Evolutionary conservation across 2,888 invertebrate genomes (phyloP), one percentile per base, ranked within the genome.

Genomic region (Silvanus unidentatus): DNA sequence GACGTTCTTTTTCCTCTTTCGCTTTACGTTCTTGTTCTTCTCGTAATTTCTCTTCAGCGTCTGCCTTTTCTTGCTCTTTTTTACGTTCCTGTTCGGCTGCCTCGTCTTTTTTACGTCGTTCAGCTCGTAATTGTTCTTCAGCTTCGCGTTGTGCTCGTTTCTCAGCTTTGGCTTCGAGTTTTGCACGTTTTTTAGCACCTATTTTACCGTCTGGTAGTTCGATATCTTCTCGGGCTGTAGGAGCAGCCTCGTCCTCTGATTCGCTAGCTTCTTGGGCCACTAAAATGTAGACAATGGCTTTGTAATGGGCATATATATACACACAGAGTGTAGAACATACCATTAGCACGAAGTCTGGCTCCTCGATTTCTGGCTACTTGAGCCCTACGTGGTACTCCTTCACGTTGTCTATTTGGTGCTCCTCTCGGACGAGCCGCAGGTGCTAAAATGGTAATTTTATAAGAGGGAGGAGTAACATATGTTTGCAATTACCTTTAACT

Each of bases 101-200:
- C 45, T 84, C 84, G 48, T 54, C 48, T 35, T 60, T 82, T 82
- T 82, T 84, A 65, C 89, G 91, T 50, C 81, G 84, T 41, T 92
- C 86, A 59, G 88, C 88, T 28, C 92, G 76, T 47, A 85, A 76
- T 47, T 82, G 79, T 54, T 88, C 81, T 59, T 88, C 88, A 12
- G 81, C 84, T 75, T 93, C 96, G 55, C 89, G 78, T 51, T 83
- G 84, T 40, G 82, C 79, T 65, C 85, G 87, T 68, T 85, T 92
- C 65, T 89, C 94, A 54, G 88, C 84, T 70, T 98, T 98, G 0
- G 92, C 92, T 74, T 95, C 94, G 34, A 97, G 69, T 69, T 98
- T 98, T 0, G 90, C 91, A 22, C 89, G 76, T 73, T 97, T 98
- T 73, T 97, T 98, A 0, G 93, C 87, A 8, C 97, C 97, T 67